These are phyloP conservation scores for Drosophila burlai DNA, from an alignment of 1,140 invertebrate genomes.

Conservation along the genomic window DNA sequence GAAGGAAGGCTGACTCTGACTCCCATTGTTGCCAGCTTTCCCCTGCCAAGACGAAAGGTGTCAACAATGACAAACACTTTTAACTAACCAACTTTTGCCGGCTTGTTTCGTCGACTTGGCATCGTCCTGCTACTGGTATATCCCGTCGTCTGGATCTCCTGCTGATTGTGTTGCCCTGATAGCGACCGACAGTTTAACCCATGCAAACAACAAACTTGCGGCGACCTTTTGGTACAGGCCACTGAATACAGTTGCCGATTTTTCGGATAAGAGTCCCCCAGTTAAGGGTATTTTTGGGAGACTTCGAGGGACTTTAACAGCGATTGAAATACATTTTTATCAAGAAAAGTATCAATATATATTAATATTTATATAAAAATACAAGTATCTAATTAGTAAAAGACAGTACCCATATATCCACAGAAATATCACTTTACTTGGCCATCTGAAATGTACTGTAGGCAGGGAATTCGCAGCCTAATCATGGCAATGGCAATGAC, in stretches of 20 bases:
- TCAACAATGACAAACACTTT: constrained; percentile 83
- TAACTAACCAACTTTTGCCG: constrained; percentile 77
- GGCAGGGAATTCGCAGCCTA: constrained; percentile 31
- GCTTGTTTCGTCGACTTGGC: constrained; percentile 48
- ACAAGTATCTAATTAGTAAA: not conserved
- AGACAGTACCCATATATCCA: too few relatives aligned
- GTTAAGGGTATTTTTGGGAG: not conserved
- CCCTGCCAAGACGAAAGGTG: constrained; percentile 76
- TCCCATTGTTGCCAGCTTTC: constrained; percentile 53
- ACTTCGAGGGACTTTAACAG: not conserved
- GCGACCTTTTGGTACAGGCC: constrained; percentile 54
- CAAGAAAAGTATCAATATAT: not conserved
- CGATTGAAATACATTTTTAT: not conserved
- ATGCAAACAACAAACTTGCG: constrained; percentile 51
- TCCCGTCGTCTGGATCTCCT: constrained; percentile 18
- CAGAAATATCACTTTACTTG: constrained; percentile 1
- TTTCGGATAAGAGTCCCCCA: constrained; percentile 1
- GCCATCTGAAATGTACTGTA: constrained; percentile 11
- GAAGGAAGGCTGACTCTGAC: constrained; percentile 7
- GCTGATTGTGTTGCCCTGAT: constrained; percentile 61
- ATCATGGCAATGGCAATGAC: constrained; percentile 36
- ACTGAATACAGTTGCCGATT: constrained; percentile 21
- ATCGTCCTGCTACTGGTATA: constrained; percentile 8
- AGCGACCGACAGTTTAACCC: constrained; percentile 47
- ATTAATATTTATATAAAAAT: not conserved